These are phyloP conservation scores for Ridgeia piscesae DNA, from an alignment of 1,140 invertebrate genomes.

Conservation along the genomic window DNA sequence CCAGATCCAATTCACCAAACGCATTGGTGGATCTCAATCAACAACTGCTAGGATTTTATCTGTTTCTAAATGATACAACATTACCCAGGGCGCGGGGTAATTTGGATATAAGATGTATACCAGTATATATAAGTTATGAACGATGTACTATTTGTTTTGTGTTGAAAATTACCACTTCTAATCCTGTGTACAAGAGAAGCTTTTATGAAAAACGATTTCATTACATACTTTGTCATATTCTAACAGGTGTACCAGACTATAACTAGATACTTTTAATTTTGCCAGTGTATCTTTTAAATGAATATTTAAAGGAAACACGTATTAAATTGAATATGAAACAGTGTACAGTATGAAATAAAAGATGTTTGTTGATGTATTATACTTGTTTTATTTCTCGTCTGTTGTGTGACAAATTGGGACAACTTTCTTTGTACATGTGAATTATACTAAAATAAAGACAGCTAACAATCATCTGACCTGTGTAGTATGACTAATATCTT, in stretches of 20 bases:
- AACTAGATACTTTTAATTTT: background rate
- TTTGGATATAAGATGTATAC: too few relatives aligned
- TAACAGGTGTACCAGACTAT: background rate
- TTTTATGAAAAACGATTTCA: background rate
- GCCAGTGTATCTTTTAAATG: background rate
- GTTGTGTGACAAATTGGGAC: background rate
- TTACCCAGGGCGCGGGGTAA: too few relatives aligned
- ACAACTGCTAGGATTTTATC: background rate
- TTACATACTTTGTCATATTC: background rate
- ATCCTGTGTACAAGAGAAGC: background rate
- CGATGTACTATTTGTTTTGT: background rate
- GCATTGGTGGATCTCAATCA: background rate
- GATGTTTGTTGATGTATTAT: background rate
- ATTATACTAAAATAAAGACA: too few relatives aligned
- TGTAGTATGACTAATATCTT: too few relatives aligned
- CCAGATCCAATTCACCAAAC: background rate
- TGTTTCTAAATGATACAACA: background rate
- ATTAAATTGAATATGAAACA: background rate
- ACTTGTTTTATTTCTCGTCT: background rate
- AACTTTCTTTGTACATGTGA: background rate
- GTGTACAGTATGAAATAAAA: slow-evolving; percentile 1
- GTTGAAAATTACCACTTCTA: background rate
- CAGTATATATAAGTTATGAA: background rate
- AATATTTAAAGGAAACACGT: background rate
- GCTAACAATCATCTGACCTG: too few relatives aligned